Percentiles rank a stretch among this genome's conserved stretches.
Conservation (phyloP, 2,113 vertebrate genomes). For the Triplophysa dalaica region DNA sequence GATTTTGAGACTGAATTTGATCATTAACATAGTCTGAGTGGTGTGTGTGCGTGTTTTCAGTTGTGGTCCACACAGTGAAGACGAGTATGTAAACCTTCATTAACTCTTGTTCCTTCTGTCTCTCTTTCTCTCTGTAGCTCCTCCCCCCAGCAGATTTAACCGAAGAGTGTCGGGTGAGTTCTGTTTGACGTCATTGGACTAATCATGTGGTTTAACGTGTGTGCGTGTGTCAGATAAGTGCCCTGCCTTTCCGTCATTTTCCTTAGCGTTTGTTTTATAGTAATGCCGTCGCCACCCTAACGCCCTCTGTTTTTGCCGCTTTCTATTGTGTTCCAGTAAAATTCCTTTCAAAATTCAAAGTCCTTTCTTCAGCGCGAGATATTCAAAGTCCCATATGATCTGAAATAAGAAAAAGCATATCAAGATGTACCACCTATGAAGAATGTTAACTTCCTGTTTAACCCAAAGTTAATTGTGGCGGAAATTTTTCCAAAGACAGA, state of each 20-base stretch:
- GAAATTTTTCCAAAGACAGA: not conserved
- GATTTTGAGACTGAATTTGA: conserved; percentile 40
- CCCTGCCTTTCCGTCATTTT: conserved; percentile 38
- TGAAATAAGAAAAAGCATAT: not conserved
- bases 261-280: conserved; percentile 61
- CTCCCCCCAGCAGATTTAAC: conserved; percentile 85
- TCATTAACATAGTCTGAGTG: conserved; percentile 1
- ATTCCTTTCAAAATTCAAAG: not conserved
- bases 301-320: conserved; percentile 6
- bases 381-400: not conserved
- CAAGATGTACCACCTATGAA: not conserved
- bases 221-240: conserved; percentile 38
- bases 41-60: conserved; percentile 24
- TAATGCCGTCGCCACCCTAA: conserved; percentile 49
- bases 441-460: not conserved
- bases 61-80: conserved; percentile 6
- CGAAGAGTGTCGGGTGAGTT: conserved; percentile 95
- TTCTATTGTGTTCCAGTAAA: conserved; percentile 29
- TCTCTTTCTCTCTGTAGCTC: conserved; percentile 77
- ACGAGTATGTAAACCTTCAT: conserved; percentile 36
- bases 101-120: conserved; percentile 9
- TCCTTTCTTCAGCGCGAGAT: conserved; percentile 1
- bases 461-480: not conserved
- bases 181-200: conserved; percentile 56
- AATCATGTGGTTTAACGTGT: conserved; percentile 52